Evolutionary conservation across 2,113 vertebrate species (phyloP), one percentile per base, ranked within the genome.

Genomic region (Geothlypis trichas): DNA sequence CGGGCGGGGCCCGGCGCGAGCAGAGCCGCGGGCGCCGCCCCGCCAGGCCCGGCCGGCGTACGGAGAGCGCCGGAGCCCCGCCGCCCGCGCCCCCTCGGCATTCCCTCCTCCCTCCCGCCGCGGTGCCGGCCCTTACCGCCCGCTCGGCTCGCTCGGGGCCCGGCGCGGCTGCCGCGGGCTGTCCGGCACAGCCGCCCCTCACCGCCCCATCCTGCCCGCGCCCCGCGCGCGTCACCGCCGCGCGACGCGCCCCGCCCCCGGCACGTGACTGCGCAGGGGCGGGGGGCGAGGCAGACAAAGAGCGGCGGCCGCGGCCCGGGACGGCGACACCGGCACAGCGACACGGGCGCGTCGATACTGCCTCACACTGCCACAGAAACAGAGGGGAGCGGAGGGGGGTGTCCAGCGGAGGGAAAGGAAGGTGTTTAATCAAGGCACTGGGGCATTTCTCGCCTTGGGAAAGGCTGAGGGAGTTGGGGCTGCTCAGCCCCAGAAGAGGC

Each of bases 351-450:
- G 5, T 41, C 41, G 41, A 41, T 7, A 8, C 16, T 3, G 18
- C 52, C 7, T 20, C 4, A 13, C 7, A 0, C 15, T 0, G 2
- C 2, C 71, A 3, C 2, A 13, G 19, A 9, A n/a, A 5, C 0
- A 1, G 37, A 5, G 44, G 7, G 20, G 16, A 41, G 75, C 20
- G 2, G 16, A 11, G 31, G 5, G 15, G 6, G 7, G 7, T 16
- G 30, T 20, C 15, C 44, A 4, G 21, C 4, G 24, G 7, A 33
- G 41, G 14, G 35, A 30, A 24, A 16, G 5, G 31, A 30, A 11
- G 15, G 14, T 6, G 15, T 15, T 39, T 9, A 24, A 5, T 46
- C 15, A 28, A 33, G 44, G 31, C 19, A 5, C 11, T n/a, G 68
- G 33, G 20, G 23, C 28, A 2, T 14, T 65, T 46, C 17, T 31